Evolutionary conservation across 1,140 invertebrate genomes (phyloP).

Genomic region (Metopolophium dirhodum): DNA sequence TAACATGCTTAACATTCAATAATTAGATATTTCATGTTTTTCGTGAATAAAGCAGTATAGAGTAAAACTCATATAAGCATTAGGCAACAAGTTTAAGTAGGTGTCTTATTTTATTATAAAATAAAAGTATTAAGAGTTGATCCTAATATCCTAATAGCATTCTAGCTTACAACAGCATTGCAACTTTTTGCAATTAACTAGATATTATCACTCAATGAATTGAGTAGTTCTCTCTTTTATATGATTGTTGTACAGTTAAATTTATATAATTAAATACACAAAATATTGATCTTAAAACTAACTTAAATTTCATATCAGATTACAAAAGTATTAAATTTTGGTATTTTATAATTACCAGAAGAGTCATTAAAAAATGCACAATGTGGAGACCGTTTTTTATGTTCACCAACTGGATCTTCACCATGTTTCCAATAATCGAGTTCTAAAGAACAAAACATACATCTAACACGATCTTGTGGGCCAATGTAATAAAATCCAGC

Average conservation of each 20-base stretch:
- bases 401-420: slow-evolving; percentile 82
- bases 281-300: background rate
- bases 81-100: too few relatives aligned
- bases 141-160: too few relatives aligned
- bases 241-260: background rate
- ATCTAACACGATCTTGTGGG: slow-evolving; percentile 73
- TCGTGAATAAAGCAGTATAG: too few relatives aligned
- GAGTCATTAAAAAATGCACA: slow-evolving; percentile 59
- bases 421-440: slow-evolving; percentile 79
- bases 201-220: background rate
- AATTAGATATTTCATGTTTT: too few relatives aligned
- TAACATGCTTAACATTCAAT: background rate
- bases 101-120: background rate
- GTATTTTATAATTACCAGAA: background rate
- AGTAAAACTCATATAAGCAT: too few relatives aligned
- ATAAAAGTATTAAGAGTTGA: background rate
- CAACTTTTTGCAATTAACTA: background rate
- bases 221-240: background rate
- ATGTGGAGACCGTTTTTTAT: slow-evolving; percentile 73
- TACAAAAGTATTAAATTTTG: background rate
- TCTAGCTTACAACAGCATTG: background rate
- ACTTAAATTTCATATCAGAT: background rate
- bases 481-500: slow-evolving; percentile 75
- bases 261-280: background rate
- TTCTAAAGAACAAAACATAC: slow-evolving; percentile 85